Base-by-base conservation (phyloP, 2,888 invertebrate genomes). In the Apodemia hepburni region DNA sequence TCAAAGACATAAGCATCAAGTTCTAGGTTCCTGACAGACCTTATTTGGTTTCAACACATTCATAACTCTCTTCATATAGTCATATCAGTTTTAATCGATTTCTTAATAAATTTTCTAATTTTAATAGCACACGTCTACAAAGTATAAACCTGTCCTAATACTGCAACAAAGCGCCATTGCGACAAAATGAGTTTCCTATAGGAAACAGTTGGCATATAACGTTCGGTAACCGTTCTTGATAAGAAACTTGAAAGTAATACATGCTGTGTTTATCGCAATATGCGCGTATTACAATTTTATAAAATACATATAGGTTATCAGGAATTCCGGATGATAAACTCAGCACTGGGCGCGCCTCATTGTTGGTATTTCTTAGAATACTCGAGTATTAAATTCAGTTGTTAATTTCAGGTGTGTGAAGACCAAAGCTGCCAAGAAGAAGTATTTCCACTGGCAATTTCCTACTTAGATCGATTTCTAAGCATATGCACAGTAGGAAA, bases 391-490 rank as follows among this genome's bases (percentile, higher is more conserved):
- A 33, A 68, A 61, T 42, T 15, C 35, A 18, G 27, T 59, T 35
- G 65, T 60, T 63, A 18, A 63, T 70, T 68, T 15, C 93, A 98
- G 98, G 97, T 99, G 73, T 98, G 98, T 90, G 97, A 97, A 81
- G 98, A 98, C 81, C 96, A 97, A 81, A 94, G 95, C 75, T 97
- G 98, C 81, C 98, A 98, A 87, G 97, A 97, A 80, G 97, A 98
- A 82, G 98, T 99, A 70, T 98, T 98, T 82, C 95, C 97, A 58
- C 92, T 99, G 79, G 97, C 99, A 63, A 95, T 98, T 85, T 97
- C 97, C 82, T 97, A 97, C 89, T 92, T 99, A 93, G 98, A 99
- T 92, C 94, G 98, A 81, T 98, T 98, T 93, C 93, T 99, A 75
- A 96, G 96, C 79, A 93, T 95, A 67, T 96, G 96, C 81, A 93